These are phyloP conservation scores for Mimas tiliae DNA, from an alignment of 2,888 invertebrate genomes.

Conservation along the genomic window DNA sequence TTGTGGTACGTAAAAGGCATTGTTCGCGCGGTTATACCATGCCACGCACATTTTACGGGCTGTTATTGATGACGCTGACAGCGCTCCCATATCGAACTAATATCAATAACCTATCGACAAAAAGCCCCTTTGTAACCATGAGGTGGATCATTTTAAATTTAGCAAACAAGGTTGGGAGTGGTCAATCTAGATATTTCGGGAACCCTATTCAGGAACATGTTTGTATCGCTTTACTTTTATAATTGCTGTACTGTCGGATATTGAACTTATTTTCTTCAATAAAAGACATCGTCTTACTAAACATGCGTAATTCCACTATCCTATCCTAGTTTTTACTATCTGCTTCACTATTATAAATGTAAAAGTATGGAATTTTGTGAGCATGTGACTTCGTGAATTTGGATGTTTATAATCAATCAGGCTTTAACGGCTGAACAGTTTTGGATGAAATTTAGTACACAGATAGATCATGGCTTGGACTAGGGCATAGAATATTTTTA, in stretches of 20 bases:
- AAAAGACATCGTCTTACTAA: neutral
- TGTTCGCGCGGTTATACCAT: slow-evolving; percentile 52
- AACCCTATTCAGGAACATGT: neutral
- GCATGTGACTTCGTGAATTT: no score
- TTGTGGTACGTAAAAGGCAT: slow-evolving; percentile 53
- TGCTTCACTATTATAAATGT: no score
- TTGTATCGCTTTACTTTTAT: slow-evolving; percentile 1
- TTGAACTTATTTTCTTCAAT: no score
- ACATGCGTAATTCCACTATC: neutral
- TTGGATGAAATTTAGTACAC: no score
- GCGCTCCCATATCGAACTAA: slow-evolving; percentile 71
- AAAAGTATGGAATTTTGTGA: no score
- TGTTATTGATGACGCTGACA: slow-evolving; percentile 69
- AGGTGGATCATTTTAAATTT: slow-evolving; percentile 76
- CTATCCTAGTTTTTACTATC: no score
- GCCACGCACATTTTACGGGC: slow-evolving; percentile 50
- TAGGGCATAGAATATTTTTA: no score
- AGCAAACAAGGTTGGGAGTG: slow-evolving; percentile 55
- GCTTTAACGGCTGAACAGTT: no score
- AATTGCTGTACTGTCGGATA: no score
- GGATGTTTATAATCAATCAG: no score
- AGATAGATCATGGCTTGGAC: no score
- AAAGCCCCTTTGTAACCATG: slow-evolving; percentile 68
- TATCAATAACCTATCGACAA: slow-evolving; percentile 81
- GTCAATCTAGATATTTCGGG: slow-evolving; percentile 20